These are phyloP conservation scores for Malurus melanocephalus DNA, from an alignment of 2,113 vertebrate genomes.

Conservation along the genomic window DNA sequence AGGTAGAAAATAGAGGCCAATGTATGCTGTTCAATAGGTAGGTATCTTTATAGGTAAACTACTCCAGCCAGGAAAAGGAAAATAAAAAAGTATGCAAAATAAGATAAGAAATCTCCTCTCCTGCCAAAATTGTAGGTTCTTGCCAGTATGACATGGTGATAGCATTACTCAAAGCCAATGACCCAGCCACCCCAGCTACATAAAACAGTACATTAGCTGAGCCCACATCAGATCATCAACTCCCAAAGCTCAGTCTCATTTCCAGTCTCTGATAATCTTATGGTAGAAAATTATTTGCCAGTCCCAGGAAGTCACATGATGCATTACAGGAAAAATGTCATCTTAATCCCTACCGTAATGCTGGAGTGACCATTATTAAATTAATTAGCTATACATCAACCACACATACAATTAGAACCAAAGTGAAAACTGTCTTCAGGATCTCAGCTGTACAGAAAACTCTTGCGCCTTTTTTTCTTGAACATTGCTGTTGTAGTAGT, in stretches of 20 bases:
- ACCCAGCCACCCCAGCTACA: neutral
- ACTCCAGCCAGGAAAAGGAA: neutral
- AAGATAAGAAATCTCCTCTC: neutral
- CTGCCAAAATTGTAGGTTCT: neutral
- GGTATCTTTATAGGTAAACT: neutral
- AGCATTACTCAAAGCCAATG: neutral
- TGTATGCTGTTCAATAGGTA: neutral
- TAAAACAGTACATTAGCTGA: neutral
- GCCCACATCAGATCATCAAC: neutral
- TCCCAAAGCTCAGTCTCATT: neutral
- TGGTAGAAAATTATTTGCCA: neutral
- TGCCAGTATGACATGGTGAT: neutral
- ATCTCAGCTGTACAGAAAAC: neutral
- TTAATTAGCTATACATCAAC: neutral
- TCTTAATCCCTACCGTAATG: neutral
- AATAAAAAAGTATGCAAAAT: neutral
- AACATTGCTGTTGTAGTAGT: neutral
- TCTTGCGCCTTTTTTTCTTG: neutral
- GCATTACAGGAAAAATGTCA: conserved; percentile 9
- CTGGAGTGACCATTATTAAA: neutral
- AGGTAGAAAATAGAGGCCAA: neutral
- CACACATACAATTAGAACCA: neutral
- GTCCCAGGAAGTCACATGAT: neutral
- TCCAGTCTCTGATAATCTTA: conserved; percentile 9
- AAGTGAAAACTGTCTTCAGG: neutral